phyloP scores from a whole-genome alignment of 2,888 invertebrate species.

The Epinotia demarniana region DNA sequence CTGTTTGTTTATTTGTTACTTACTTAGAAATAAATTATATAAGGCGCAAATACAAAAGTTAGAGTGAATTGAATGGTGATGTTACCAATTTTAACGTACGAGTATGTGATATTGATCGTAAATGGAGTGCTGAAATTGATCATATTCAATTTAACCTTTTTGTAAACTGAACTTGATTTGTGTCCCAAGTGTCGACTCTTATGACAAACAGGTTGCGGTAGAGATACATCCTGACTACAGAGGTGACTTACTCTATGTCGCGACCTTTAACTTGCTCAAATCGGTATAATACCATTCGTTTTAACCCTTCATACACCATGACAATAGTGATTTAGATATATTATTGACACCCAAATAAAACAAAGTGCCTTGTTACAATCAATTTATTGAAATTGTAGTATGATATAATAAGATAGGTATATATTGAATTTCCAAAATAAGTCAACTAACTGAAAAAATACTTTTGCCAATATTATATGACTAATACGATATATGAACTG shows the following conservation, averaged over 20 bases:
- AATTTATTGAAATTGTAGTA: conserved; percentile 33
- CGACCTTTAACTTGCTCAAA: conserved; percentile 36
- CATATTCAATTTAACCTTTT: neutral
- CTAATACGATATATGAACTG: neutral
- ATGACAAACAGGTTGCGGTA: conserved; percentile 22
- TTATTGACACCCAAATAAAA: conserved; percentile 21
- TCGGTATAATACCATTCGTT: conserved; percentile 21
- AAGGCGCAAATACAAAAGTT: neutral
- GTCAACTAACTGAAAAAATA: conserved; percentile 2
- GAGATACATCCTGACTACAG: neutral
- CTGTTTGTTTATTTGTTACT: neutral
- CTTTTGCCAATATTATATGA: too few relatives aligned
- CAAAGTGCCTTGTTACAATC: conserved; percentile 41
- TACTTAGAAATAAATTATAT: neutral
- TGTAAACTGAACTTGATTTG: neutral
- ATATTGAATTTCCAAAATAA: conserved; percentile 15
- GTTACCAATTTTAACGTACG: conserved; percentile 31
- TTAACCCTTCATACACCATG: conserved; percentile 36
- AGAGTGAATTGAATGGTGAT: conserved; percentile 25
- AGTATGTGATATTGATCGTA: conserved; percentile 30
- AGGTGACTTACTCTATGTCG: neutral
- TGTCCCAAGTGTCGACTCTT: neutral
- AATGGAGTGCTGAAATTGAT: conserved; percentile 17
- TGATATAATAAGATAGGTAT: conserved; percentile 20
- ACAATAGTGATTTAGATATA: conserved; percentile 37